Evolutionary conservation across 2,888 invertebrate genomes (phyloP).

Genomic region (Griposia aprilina): DNA sequence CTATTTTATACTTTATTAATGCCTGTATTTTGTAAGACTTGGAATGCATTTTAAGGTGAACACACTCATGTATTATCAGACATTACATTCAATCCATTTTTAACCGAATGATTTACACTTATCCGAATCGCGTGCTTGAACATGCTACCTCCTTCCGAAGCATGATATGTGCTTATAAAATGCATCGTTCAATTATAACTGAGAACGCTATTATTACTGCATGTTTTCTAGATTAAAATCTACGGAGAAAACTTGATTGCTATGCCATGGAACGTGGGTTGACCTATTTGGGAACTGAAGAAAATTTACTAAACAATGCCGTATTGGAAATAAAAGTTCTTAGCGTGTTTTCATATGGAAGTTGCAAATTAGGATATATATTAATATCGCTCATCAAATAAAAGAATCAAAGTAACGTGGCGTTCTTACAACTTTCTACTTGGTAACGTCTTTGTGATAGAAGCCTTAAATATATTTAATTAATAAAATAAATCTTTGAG

Average conservation of each 20-base stretch:
- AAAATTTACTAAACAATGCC: conserved; percentile 9
- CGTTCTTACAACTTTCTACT: neutral
- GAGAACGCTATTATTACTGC: conserved; percentile 32
- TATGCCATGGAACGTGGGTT: conserved; percentile 15
- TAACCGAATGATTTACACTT: conserved; percentile 15
- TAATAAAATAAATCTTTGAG: neutral
- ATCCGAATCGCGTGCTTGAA: conserved; percentile 36
- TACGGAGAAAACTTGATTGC: conserved; percentile 38
- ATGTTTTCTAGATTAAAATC: conserved; percentile 52
- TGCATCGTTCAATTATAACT: conserved; percentile 45
- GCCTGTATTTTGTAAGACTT: neutral
- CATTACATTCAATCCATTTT: conserved; percentile 6
- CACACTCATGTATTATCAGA: neutral
- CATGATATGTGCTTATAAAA: conserved; percentile 49
- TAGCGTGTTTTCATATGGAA: neutral
- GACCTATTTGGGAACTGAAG: conserved; percentile 21
- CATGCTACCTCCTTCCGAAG: conserved; percentile 50
- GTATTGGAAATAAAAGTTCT: conserved; percentile 4
- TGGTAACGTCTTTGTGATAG: neutral
- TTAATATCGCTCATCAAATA: neutral
- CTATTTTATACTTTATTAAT: neutral
- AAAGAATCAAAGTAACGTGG: neutral
- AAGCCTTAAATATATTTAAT: too few relatives aligned
- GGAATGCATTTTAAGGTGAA: neutral
- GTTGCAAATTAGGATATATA: neutral